Conservation (phyloP, 92 coral and sea anemone genomes). For the Paramuricea clavata region DNA sequence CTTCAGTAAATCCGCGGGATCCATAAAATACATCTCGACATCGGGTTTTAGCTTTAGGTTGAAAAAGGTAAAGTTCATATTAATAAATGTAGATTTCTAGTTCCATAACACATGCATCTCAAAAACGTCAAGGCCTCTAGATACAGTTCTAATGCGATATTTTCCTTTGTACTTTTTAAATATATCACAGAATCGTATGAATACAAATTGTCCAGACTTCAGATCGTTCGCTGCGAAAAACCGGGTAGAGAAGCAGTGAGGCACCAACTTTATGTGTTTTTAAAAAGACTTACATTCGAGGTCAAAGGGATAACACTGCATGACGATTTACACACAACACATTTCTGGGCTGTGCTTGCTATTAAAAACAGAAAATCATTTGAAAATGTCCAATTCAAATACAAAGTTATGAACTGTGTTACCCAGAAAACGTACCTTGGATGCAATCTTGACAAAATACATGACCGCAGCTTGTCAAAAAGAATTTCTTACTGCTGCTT, state of each 20-base stretch:
- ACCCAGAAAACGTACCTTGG: slow-evolving; percentile 73
- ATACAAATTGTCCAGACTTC: too few relatives aligned
- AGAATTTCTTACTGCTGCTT: slow-evolving; percentile 77
- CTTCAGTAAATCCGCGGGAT: slow-evolving; percentile 83
- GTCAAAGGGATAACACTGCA: slow-evolving; percentile 87
- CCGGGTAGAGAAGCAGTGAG: too few relatives aligned
- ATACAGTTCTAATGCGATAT: too few relatives aligned
- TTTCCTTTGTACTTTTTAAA: too few relatives aligned
- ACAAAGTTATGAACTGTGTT: background rate
- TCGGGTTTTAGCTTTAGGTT: slow-evolving; percentile 90
- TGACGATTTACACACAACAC: slow-evolving; percentile 79
- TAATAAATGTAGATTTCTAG: background rate
- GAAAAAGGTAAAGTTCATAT: background rate
- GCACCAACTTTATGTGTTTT: too few relatives aligned
- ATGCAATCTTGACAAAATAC: slow-evolving; percentile 91
- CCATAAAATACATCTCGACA: slow-evolving; percentile 89
- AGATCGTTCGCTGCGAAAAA: too few relatives aligned
- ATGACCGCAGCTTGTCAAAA: slow-evolving; percentile 95
- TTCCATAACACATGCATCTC: background rate
- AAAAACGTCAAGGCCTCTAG: too few relatives aligned
- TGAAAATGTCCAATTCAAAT: background rate
- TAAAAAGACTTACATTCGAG: slow-evolving; percentile 76
- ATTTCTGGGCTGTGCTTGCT: slow-evolving; percentile 43
- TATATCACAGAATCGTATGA: too few relatives aligned
- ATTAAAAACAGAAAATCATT: background rate